phyloP scores from a whole-genome alignment of 1,140 invertebrate species.

The Trachymyrmex cornetzi region DNA sequence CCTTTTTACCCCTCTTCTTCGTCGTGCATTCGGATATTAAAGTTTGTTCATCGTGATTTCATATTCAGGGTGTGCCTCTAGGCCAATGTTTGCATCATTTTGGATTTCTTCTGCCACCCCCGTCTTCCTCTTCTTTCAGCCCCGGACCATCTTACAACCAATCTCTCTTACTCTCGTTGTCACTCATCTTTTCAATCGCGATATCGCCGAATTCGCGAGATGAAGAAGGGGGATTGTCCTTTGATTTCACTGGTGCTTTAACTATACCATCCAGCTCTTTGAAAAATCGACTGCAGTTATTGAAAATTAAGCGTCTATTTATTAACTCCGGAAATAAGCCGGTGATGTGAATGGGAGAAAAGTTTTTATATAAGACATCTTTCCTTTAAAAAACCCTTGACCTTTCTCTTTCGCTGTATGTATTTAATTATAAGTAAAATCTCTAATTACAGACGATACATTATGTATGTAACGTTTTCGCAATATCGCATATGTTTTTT shows the following conservation, averaged over 20 bases:
- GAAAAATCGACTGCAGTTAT: constrained; percentile 32
- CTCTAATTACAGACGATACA: background rate
- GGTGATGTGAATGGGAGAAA: background rate
- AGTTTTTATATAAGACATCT: background rate
- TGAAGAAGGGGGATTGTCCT: background rate
- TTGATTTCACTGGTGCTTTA: constrained; percentile 55
- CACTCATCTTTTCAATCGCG: constrained; percentile 57
- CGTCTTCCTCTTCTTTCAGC: constrained; percentile 14
- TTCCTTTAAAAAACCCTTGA: background rate
- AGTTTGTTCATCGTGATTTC: constrained; percentile 76
- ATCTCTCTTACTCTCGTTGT: constrained; percentile 6
- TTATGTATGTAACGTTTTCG: background rate
- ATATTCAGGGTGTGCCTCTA: constrained; percentile 71
- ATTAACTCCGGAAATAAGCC: background rate
- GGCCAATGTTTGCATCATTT: constrained; percentile 76
- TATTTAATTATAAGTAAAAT: background rate
- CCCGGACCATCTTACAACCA: background rate
- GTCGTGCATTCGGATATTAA: constrained; percentile 76
- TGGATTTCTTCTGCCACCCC: constrained; percentile 60
- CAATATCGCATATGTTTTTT: too few relatives aligned
- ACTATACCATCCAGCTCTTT: constrained; percentile 7
- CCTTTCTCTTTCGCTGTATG: background rate
- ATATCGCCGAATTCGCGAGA: constrained; percentile 37
- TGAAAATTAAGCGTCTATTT: constrained; percentile 26
- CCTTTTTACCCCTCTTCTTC: background rate